Percentiles rank a stretch among this genome's conserved stretches.
Conservation (phyloP, 2,888 invertebrate species). For the Hydroisotoma schaefferi region DNA sequence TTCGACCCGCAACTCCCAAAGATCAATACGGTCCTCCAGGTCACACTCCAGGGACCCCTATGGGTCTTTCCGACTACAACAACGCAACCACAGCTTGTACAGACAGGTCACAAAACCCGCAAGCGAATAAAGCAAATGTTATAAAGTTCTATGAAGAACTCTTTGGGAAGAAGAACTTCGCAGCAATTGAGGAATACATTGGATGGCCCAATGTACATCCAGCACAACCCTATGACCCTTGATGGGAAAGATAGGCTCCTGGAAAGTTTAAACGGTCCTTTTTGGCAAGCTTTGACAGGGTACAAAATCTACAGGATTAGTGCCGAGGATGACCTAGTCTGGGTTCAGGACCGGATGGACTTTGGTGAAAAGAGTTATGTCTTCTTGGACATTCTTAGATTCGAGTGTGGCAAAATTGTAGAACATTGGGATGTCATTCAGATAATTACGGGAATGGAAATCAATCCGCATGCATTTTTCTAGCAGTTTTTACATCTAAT, state of each 20-base stretch:
- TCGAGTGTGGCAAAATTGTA: conserved; percentile 23
- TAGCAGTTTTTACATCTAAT: not conserved
- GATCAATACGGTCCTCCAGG: conserved; percentile 1
- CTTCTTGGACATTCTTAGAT: conserved; percentile 26
- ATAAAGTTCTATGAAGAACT: conserved; percentile 29
- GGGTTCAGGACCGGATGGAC: conserved; percentile 14
- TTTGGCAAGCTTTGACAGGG: conserved; percentile 14
- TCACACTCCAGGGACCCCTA: not conserved
- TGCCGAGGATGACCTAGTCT: conserved; percentile 29
- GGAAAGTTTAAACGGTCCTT: conserved; percentile 15
- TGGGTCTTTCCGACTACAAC: not conserved
- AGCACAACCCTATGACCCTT: conserved; percentile 22
- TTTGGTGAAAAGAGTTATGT: conserved; percentile 12
- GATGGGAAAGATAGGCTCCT: not conserved
- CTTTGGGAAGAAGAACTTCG: conserved; percentile 19
- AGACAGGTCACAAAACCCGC: conserved; percentile 14
- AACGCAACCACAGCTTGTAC: not conserved
- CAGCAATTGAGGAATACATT: conserved; percentile 21
- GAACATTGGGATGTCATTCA: conserved; percentile 36
- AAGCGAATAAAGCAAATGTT: conserved; percentile 20
- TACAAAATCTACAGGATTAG: conserved; percentile 15
- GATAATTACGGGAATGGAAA: conserved; percentile 9
- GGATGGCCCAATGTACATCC: conserved; percentile 19
- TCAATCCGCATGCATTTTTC: not conserved
- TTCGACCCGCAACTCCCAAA: too few species aligned